A percentile compares a stretch with the other conserved stretches of the same genome.
Conservation (phyloP, 2,113 vertebrate genomes). For the Origma solitaria region DNA sequence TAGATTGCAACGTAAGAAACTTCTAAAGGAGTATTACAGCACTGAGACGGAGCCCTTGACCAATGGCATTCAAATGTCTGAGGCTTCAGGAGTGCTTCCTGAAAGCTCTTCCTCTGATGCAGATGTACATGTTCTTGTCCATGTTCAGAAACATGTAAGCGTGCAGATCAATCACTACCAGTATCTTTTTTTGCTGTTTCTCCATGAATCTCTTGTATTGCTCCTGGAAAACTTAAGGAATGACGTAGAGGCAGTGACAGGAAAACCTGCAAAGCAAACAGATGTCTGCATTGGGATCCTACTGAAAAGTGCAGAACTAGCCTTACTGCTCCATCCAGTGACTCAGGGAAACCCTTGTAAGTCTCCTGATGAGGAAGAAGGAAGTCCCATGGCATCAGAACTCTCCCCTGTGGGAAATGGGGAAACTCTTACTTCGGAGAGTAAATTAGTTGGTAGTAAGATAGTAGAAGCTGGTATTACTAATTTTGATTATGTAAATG, state of each 20-base stretch:
- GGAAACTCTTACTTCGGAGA: conserved; percentile 70
- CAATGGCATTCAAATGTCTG: conserved; percentile 77
- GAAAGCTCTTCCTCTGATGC: conserved; percentile 68
- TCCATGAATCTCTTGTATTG: conserved; percentile 87
- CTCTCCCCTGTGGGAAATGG: conserved; percentile 80
- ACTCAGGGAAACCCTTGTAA: conserved; percentile 61
- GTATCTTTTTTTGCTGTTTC: conserved; percentile 87
- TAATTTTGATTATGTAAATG: conserved; percentile 49
- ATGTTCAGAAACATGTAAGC: conserved; percentile 88
- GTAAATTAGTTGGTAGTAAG: conserved; percentile 36
- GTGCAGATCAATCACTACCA: conserved; percentile 94
- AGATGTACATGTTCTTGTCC: conserved; percentile 86
- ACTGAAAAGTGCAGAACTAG: conserved; percentile 88
- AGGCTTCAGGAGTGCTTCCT: conserved; percentile 57
- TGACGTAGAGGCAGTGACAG: conserved; percentile 85
- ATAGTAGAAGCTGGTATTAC: conserved; percentile 8
- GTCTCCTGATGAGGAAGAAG: conserved; percentile 65
- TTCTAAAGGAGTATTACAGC: conserved; percentile 91
- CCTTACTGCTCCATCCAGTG: conserved; percentile 87
- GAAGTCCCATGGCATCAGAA: conserved; percentile 74
- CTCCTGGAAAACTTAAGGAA: conserved; percentile 88
- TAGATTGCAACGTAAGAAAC: conserved; percentile 86
- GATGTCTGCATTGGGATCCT: conserved; percentile 86
- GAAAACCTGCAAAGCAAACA: conserved; percentile 68
- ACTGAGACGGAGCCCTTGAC: conserved; percentile 61